A percentile compares a stretch with the other conserved stretches of the same genome.
phyloP scores from a whole-genome alignment of 2,888 invertebrate genomes.

The Lithophane ornitopus region DNA sequence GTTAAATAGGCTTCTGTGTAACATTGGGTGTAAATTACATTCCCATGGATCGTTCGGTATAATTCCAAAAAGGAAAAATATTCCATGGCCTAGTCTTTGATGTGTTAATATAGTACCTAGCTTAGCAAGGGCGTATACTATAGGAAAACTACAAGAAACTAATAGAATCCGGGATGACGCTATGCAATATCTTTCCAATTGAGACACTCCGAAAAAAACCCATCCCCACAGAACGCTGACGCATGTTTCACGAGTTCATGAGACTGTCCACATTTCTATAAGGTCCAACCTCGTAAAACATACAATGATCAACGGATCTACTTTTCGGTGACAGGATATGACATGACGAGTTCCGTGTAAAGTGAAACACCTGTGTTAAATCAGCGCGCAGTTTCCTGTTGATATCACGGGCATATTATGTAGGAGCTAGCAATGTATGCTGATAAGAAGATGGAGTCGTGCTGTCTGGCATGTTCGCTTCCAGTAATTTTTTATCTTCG shows the following conservation, averaged over 20 bases:
- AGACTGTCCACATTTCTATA: constrained; percentile 35
- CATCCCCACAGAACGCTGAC: constrained; percentile 15
- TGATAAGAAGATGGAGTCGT: constrained; percentile 64
- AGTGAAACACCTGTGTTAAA: constrained; percentile 78
- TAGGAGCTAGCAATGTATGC: constrained; percentile 41
- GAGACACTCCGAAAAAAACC: constrained; percentile 55
- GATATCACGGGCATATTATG: constrained; percentile 69
- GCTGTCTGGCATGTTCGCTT: constrained; percentile 63
- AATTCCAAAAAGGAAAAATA: constrained; percentile 35
- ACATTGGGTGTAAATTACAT: background rate
- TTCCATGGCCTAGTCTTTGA: constrained; percentile 21
- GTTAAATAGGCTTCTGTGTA: constrained; percentile 17
- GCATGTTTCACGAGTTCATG: constrained; percentile 42
- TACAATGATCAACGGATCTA: constrained; percentile 52
- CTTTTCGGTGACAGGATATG: constrained; percentile 68
- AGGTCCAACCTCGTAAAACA: constrained; percentile 23
- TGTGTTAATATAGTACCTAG: constrained; percentile 10
- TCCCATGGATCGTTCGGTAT: background rate
- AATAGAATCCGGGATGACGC: constrained; percentile 54
- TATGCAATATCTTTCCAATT: constrained; percentile 44
- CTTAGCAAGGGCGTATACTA: constrained; percentile 6
- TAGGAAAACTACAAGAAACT: constrained; percentile 57
- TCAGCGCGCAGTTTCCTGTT: constrained; percentile 81
- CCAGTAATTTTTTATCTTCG: constrained; percentile 50
- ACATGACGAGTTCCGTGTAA: constrained; percentile 78